Evolutionary conservation across 1,140 invertebrate genomes (phyloP), one percentile per base, ranked within the genome.

Genomic region (Tribolium madens): DNA sequence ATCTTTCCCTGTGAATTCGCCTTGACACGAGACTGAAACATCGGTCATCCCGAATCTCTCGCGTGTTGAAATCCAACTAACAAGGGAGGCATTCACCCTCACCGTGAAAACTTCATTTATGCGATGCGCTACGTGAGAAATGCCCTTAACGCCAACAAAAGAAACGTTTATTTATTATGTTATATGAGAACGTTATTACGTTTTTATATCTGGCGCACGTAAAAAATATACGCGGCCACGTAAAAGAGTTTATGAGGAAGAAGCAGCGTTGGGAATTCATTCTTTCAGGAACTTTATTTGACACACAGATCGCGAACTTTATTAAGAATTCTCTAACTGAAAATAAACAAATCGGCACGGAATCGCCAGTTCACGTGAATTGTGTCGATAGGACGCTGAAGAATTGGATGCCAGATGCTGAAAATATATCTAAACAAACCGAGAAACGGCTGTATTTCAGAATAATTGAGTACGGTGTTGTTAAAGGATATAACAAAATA

Each of bases 51-150:
- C 31, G 52, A 57, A 50, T 69, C 74, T 42, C 57, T 70, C 26
- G 74, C 50, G 74, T 76, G 74, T 21, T 52, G 17, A 72, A 47
- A 52, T 46, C 21, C 42, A 72, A 72, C 46, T 71, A 71, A 71
- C 68, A 71, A 21, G 57, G 50, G 26, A 76, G 47, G 74, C 26
- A 76, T 76, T 69, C 60, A 76, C 57, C 33, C 60, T 76, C 60
- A 18, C 75, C 68, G 47, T 69, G 50, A 53, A 76, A 76, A 76
- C 75, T 76, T 71, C 68, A 76, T 76, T 76, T 76, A 69, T 70
- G 57, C 47, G 60, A 70, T 47, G 68, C 70, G 70, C 48, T 72
- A 72, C 68, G 69, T 76, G 75, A 71, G 64, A 76, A 71, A 57
- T 76, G 46, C 71, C 48, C 33, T 52, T 52, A 15, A 72, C 50